phyloP scores from a whole-genome alignment of 2,113 vertebrate species.

The Prietella phreatophila region DNA sequence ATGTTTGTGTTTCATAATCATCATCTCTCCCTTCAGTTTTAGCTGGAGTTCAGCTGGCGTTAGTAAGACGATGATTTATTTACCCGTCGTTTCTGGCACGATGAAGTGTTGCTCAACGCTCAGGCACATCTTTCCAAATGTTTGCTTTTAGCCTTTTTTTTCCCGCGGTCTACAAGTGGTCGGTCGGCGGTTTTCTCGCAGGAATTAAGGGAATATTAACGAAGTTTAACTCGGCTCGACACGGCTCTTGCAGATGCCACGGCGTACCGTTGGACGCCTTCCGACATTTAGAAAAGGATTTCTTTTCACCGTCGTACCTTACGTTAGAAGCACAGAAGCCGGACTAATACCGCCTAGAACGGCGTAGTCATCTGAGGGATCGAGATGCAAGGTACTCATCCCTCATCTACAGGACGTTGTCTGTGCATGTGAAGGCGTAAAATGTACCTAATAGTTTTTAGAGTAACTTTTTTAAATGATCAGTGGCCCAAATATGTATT shows the following conservation, averaged over 20 bases:
- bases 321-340: not conserved
- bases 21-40: not conserved
- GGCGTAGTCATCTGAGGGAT: not conserved
- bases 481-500: not conserved
- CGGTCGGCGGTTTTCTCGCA: not conserved
- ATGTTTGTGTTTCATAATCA: conserved; percentile 14
- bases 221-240: not conserved
- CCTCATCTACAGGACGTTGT: not conserved
- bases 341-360: not conserved
- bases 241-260: not conserved
- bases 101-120: conserved; percentile 16
- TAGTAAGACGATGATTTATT: not conserved
- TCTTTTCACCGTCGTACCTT: not conserved
- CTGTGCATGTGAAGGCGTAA: not conserved
- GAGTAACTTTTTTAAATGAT: not conserved
- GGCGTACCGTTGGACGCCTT: not conserved
- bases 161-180: conserved; percentile 1
- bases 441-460: not conserved
- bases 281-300: not conserved
- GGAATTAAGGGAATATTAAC: not conserved
- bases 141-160: conserved; percentile 12
- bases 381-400: not conserved
- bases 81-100: not conserved
- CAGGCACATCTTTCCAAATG: conserved; percentile 21
- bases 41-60: not conserved